Conservation (phyloP, 2,113 vertebrate species). For the Glareola pratincola region DNA sequence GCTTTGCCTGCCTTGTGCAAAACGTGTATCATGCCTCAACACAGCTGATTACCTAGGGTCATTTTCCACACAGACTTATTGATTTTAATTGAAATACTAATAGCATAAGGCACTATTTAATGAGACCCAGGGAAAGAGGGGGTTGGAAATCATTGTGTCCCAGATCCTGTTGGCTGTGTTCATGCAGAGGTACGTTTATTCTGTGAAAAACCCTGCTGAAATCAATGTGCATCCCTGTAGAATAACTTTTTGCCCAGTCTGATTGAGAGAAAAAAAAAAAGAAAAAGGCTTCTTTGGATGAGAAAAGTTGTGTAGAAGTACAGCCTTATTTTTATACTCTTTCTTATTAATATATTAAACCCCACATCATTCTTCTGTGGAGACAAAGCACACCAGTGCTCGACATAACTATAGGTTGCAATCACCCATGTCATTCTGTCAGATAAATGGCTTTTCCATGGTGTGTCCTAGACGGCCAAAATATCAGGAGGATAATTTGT, state of each 20-base stretch:
- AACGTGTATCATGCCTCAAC: not conserved
- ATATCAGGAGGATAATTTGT: conserved; percentile 57
- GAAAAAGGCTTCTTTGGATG: not conserved
- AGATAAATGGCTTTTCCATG: conserved; percentile 28
- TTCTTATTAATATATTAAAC: conserved; percentile 8
- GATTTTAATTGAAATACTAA: not conserved
- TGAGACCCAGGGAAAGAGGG: not conserved
- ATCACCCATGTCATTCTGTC: not conserved
- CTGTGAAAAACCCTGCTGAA: not conserved
- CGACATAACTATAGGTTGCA: not conserved
- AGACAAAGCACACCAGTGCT: not conserved
- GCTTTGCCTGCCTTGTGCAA: not conserved
- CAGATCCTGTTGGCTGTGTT: not conserved
- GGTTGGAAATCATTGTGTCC: not conserved
- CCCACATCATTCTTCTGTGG: not conserved
- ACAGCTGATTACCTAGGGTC: not conserved
- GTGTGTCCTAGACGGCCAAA: not conserved
- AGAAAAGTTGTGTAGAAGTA: not conserved
- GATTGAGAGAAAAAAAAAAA: not conserved
- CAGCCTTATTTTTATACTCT: not conserved
- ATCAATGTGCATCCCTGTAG: not conserved
- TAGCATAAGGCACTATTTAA: not conserved
- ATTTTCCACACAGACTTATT: not conserved
- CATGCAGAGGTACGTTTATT: not conserved
- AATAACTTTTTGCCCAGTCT: not conserved